Evolutionary conservation across 2,113 vertebrate species (phyloP), one percentile per base, ranked within the genome.

Genomic region (Archilochus colubris): DNA sequence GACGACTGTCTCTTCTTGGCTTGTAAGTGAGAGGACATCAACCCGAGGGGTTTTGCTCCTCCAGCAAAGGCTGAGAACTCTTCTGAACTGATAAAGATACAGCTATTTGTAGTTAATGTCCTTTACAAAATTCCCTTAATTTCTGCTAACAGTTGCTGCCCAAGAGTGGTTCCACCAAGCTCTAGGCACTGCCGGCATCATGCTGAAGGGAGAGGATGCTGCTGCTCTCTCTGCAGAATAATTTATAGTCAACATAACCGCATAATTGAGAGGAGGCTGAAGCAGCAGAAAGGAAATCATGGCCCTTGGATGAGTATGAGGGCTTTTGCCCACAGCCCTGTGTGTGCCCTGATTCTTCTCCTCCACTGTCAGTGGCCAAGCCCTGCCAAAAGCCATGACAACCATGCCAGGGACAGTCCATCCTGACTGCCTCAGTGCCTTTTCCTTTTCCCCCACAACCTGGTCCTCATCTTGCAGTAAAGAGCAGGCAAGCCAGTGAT

Each of bases 401-500:
- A 72, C 21, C 31, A 55, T 3, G 0, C 17, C 20, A 63, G n/a
- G 22, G 44, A 78, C n/a, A 53, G 70, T 13, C 79, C 75, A 53
- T 8, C 23, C 58, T 2, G 21, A 70, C n/a, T 22, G 4, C 31
- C 27, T 63, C 55, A 55, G 90, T 57, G 70, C 24, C 46, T 95
- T 72, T 28, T 93, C 70, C 59, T 75, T 94, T 89, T 84, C 58
- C 79, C 84, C 88, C 93, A 84, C 82, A 88, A 28, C 30, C 48
- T 27, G 2, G 7, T 67, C 84, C 86, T 95, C 84, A 95, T 96
- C 95, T 86, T 3, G 0, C 59, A 95, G 94, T 94, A 93, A 95
- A 95, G 57, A 86, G 89, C 78, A 96, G 93, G 95, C 95, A 95
- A 96, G 93, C 78, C 31, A 74, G 85, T 2, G 93, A 97, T 95